Evolutionary conservation across 2,888 invertebrate genomes (phyloP).

Genomic region (Tetropium fuscum): DNA sequence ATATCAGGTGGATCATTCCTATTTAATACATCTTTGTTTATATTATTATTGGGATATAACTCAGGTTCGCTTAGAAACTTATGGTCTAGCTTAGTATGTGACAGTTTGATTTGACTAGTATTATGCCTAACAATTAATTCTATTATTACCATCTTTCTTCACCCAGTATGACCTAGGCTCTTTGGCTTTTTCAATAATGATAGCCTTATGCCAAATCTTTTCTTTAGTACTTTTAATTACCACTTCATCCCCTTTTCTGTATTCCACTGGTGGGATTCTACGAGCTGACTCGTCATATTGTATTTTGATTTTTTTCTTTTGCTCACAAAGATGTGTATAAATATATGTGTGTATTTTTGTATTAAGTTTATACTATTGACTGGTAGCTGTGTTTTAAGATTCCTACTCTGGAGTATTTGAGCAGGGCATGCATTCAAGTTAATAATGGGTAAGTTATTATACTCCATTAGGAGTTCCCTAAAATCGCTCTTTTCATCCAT

Average conservation of each 20-base stretch:
- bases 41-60: not conserved
- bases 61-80: not conserved
- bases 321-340: not conserved
- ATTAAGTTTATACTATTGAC: too few species aligned
- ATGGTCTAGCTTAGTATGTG: not conserved
- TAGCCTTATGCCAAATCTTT: constrained; percentile 33
- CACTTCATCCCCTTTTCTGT: constrained; percentile 7
- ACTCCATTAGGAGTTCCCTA: constrained; percentile 40
- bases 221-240: constrained; percentile 34
- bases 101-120: constrained; percentile 4
- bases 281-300: not conserved
- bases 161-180: constrained; percentile 40
- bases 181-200: constrained; percentile 31
- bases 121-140: constrained; percentile 26
- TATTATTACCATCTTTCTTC: constrained; percentile 30
- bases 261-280: not conserved
- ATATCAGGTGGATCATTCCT: not conserved
- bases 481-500: constrained; percentile 34
- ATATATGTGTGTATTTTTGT: constrained; percentile 32
- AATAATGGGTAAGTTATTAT: constrained; percentile 38
- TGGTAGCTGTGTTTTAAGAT: constrained; percentile 35
- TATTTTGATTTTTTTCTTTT: not conserved
- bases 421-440: constrained; percentile 38
- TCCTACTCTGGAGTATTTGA: constrained; percentile 42
- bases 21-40: too few species aligned